Evolutionary conservation across 2,797 vertebrate species (phyloP).

Genomic region (Agapornis canus): DNA sequence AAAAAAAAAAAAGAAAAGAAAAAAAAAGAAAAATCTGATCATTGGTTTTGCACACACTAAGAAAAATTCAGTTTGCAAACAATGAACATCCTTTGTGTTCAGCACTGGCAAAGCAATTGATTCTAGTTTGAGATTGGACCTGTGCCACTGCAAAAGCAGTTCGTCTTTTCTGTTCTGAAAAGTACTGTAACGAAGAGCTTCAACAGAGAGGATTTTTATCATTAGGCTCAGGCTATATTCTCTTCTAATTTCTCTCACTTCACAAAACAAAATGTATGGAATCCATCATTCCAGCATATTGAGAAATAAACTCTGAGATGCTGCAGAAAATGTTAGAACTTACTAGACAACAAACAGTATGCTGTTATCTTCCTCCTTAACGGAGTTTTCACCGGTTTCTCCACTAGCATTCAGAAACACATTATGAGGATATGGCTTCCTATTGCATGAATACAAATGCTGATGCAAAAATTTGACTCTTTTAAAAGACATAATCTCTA

Average conservation of each 20-base stretch:
- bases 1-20: not conserved
- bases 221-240: not conserved
- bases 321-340: not conserved
- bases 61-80: constrained; percentile 79
- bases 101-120: constrained; percentile 78
- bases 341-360: not conserved
- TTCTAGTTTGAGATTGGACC: constrained; percentile 78
- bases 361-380: not conserved
- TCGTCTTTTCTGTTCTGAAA: constrained; percentile 70
- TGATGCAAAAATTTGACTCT: not conserved
- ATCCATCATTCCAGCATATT: constrained; percentile 16
- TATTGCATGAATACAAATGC: not conserved
- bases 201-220: constrained; percentile 43
- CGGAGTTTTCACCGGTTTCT: not conserved
- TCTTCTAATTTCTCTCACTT: constrained; percentile 31
- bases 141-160: constrained; percentile 67
- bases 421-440: not conserved
- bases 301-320: constrained; percentile 23
- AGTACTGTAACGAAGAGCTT: constrained; percentile 60
- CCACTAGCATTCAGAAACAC: not conserved
- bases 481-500: not conserved
- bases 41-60: constrained; percentile 46
- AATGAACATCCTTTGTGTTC: constrained; percentile 81
- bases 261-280: not conserved
- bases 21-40: constrained; percentile 50